Conservation (phyloP, 2,888 invertebrate species). For the Homarus gammarus region DNA sequence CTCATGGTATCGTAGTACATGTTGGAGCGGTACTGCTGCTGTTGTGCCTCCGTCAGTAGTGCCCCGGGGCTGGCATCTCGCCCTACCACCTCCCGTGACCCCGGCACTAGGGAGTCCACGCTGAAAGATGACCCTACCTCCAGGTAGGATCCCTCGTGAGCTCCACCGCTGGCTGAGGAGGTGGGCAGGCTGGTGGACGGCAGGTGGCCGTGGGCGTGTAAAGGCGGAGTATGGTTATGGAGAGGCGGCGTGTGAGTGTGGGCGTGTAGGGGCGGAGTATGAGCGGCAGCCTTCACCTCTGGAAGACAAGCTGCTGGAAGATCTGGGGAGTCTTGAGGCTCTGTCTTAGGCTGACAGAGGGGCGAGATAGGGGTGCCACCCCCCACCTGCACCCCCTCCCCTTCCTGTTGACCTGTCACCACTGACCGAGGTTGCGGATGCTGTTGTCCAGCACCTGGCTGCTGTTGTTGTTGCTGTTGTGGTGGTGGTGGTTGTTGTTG, state of each 20-base stretch:
- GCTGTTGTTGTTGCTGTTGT: slow-evolving; percentile 42
- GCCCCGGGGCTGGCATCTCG: slow-evolving; percentile 59
- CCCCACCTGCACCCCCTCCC: slow-evolving; percentile 62
- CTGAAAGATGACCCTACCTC: slow-evolving; percentile 73
- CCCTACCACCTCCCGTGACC: slow-evolving; percentile 31
- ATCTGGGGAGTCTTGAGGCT: slow-evolving; percentile 73
- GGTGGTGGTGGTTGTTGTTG: slow-evolving; percentile 5
- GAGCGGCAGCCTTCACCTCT: slow-evolving; percentile 54
- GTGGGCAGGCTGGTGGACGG: slow-evolving; percentile 55
- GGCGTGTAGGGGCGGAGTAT: slow-evolving; percentile 63
- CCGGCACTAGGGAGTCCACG: slow-evolving; percentile 74
- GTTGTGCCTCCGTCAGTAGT: slow-evolving; percentile 66
- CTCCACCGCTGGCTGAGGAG: slow-evolving; percentile 36
- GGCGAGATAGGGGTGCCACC: slow-evolving; percentile 67
- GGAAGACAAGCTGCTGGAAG: slow-evolving; percentile 61
- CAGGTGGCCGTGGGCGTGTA: slow-evolving; percentile 63
- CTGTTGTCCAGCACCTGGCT: slow-evolving; percentile 14
- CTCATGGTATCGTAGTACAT: slow-evolving; percentile 75
- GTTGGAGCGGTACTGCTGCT: slow-evolving; percentile 66
- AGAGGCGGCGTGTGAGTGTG: slow-evolving; percentile 66
- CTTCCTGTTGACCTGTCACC: slow-evolving; percentile 55
- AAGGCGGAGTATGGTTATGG: slow-evolving; percentile 60
- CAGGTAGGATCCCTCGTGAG: slow-evolving; percentile 59
- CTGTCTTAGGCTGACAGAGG: slow-evolving; percentile 75
- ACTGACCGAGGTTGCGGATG: slow-evolving; percentile 60